phyloP scores from a whole-genome alignment of 2,113 vertebrate genomes.

The Cochlearius cochlearius region DNA sequence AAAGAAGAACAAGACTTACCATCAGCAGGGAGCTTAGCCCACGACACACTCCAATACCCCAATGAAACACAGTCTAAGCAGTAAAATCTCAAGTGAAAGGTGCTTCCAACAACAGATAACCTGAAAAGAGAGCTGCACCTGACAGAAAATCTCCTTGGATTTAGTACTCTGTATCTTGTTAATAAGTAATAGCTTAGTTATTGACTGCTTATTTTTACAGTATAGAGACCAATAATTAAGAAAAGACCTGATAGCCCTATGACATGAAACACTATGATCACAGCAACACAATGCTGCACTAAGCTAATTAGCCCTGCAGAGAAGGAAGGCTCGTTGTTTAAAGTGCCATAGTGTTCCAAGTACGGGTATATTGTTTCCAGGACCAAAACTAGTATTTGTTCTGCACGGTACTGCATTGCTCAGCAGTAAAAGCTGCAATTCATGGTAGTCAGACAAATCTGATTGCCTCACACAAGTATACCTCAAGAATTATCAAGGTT shows the following conservation, averaged over 20 bases:
- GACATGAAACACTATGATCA: constrained; percentile 3
- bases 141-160: not conserved
- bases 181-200: constrained; percentile 15
- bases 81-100: not conserved
- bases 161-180: not conserved
- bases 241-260: not conserved
- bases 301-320: not conserved
- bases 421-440: not conserved
- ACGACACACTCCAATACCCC: rapidly evolving
- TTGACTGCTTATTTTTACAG: not conserved
- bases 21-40: not conserved
- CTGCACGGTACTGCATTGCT: not conserved
- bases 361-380: not conserved
- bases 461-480: not conserved
- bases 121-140: not conserved
- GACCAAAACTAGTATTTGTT: constrained; percentile 8
- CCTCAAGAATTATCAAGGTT: not conserved
- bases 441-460: not conserved
- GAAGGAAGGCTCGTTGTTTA: not conserved
- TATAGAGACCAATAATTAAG: not conserved
- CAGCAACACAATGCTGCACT: not conserved
- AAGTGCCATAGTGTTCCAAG: not conserved
- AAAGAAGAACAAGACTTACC: not conserved
- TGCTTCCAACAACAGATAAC: not conserved
- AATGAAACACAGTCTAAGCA: not conserved